Conservation (phyloP, 2,113 vertebrate genomes). For the Saguinus midas region DNA sequence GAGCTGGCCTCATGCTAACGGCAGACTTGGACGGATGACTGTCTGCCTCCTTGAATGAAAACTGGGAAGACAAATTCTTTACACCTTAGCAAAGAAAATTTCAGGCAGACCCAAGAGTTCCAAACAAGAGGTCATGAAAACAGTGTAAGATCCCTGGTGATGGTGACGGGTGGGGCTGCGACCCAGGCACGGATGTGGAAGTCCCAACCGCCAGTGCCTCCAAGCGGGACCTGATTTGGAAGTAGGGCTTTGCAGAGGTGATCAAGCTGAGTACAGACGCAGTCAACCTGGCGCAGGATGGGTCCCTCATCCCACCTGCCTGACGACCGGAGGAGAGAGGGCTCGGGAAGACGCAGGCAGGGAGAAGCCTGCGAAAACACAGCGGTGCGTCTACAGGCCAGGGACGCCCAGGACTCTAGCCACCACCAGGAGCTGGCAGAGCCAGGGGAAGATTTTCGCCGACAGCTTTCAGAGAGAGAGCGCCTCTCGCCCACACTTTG, state of each 20-base stretch:
- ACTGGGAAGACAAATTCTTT: no score
- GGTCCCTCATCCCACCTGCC: not conserved
- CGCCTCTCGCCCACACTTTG: not conserved
- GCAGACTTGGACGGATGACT: rapidly evolving
- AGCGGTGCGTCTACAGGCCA: rapidly evolving
- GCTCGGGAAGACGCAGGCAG: not conserved
- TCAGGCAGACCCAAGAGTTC: not conserved
- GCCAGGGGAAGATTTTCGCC: not conserved
- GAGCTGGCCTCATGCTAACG: not conserved
- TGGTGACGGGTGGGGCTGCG: rapidly evolving
- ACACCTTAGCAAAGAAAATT: not conserved
- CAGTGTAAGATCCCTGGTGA: rapidly evolving
- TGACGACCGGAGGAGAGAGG: not conserved
- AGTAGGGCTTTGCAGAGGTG: rapidly evolving
- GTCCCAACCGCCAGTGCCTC: not conserved
- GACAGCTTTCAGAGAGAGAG: rapidly evolving
- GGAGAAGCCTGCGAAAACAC: rapidly evolving
- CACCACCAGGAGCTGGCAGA: not conserved
- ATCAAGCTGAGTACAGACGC: not conserved
- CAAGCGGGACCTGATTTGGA: rapidly evolving
- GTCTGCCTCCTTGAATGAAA: not conserved
- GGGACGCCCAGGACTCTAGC: rapidly evolving
- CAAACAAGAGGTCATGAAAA: rapidly evolving
- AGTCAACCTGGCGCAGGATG: not conserved
- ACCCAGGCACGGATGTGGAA: rapidly evolving